phyloP scores from a whole-genome alignment of 2,888 invertebrate genomes.

The Stenichneumon culpator region DNA sequence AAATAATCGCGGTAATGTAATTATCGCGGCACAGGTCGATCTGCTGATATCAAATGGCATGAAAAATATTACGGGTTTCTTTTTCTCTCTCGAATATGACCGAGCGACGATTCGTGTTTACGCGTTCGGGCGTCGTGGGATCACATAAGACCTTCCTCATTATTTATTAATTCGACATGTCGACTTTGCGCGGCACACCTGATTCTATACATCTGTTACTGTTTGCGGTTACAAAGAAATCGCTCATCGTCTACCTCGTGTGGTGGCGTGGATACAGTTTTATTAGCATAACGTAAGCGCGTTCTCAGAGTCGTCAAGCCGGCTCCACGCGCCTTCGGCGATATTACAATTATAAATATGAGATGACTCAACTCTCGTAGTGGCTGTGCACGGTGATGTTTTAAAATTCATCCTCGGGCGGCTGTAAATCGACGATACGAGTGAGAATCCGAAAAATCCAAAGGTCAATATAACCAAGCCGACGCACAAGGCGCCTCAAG shows the following conservation, averaged over 20 bases:
- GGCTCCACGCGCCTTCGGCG: slow-evolving; percentile 12
- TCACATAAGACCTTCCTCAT: not conserved
- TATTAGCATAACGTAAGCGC: slow-evolving; percentile 57
- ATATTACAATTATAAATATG: slow-evolving; percentile 28
- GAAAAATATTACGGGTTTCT: not conserved
- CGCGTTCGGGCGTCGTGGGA: not conserved
- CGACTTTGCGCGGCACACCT: no score
- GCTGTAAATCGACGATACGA: not conserved
- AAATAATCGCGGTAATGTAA: not conserved
- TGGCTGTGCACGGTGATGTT: not conserved
- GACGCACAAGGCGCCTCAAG: not conserved
- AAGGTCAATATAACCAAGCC: not conserved
- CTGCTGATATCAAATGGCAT: not conserved
- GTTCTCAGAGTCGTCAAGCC: slow-evolving; percentile 41
- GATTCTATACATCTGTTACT: no score
- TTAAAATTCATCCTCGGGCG: not conserved
- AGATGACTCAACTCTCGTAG: slow-evolving; percentile 14
- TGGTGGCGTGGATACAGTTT: not conserved
- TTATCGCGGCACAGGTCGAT: not conserved
- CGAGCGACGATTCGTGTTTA: not conserved
- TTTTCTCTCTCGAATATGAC: not conserved
- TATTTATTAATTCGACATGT: no score
- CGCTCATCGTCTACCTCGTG: no score
- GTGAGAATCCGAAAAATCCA: not conserved
- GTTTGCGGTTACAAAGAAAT: no score